Evolutionary conservation across 2,113 vertebrate genomes (phyloP), one percentile per base, ranked within the genome.

Genomic region (Hippocampus barbouri): DNA sequence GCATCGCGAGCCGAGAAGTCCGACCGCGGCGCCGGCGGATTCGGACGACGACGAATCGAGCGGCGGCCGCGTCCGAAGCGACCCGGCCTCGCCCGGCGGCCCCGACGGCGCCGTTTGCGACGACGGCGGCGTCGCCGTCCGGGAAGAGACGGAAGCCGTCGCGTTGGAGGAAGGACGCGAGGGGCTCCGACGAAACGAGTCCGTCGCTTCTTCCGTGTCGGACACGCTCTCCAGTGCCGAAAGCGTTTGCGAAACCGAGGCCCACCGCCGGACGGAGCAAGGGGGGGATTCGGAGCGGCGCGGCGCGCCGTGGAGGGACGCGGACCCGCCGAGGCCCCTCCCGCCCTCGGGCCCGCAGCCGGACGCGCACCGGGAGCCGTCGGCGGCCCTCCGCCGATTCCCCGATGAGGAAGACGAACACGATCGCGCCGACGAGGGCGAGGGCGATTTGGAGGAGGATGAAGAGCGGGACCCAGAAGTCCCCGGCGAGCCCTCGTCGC

Each of bases 171-270:
- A 59, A 12, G 82, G 34, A 9, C 83, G 74, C 23, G 88, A 89
- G 2, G 89, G 87, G 53, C 79, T 93, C 43, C 87, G 90, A 76
- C 88, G 88, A 16, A 92, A 91, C 23, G 91, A 92, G 57, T 93
- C 90, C 0, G 74, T 91, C 41, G 81, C 79, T 20, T 92, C 91
- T 12, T 92, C 90, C 8, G 78, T 89, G 56, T 92, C 91, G 0
- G 90, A 93, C 67, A 91, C 91, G 15, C 82, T 85, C 14, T 93
- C 91, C 15, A 92, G 92, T 71, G 83, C 83, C 27, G 91, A 90
- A 34, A 91, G 89, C 60, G 80, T 92, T 63, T 92, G 79, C 74
- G 92, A 93, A 72, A 93, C 85, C 27, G 91, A 92, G 18, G 73
- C 81, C 14, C 79, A 79, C 25, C 66, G 62, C 47, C 88, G 79